Base-by-base conservation (phyloP, 92 coral and sea anemone species). In the Palythoa caribaeorum region DNA sequence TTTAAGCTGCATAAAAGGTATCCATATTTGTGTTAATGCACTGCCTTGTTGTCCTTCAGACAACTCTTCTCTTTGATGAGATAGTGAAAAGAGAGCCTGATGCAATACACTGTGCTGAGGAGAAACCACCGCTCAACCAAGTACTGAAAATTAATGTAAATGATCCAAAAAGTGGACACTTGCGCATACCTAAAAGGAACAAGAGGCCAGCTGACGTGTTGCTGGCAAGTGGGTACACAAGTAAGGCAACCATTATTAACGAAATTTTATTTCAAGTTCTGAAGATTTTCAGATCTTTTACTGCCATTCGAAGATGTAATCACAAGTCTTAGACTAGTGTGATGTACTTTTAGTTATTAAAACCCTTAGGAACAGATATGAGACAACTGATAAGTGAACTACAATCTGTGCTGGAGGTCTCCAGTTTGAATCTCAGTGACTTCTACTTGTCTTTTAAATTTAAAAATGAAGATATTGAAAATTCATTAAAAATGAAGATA, bases 191-290 rank as follows among this genome's bases (percentile, higher is more conserved):
- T 6, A 94, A 87, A 76, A 93, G 89, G 52, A 90, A 90, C 63
- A 88, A 92, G 81, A 87, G 93, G 79, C 99, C 98, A 7, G 89
- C 92, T 17, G 99, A 97, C 70, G 92, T 97, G 35, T 76, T 77
- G 20, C 89, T 97, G 90, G 97, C 96, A 44, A 95, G 96, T 84
- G 99, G 99, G 1, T 97, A 92, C 85, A 95, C 93, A 20, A 97
- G 99, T 97, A 90, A 91, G 99, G 78, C 10, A 2, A 15, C 13
- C 3, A 28, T 28, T 28, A 28, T 28, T 28, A 28, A 28, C 28
- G 28, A 28, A 28, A 28, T 28, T 28, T 28, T 28, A 28, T 28
- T 28, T 28, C 28, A 0, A 28, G 28, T 28, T 28, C 28, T 28
- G 28, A 28, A 28, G 28, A 28, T 28, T 28, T 28, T 28, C 28